Evolutionary conservation across 2,113 vertebrate species (phyloP), one percentile per base, ranked within the genome.

Genomic region (Ondatra zibethicus): DNA sequence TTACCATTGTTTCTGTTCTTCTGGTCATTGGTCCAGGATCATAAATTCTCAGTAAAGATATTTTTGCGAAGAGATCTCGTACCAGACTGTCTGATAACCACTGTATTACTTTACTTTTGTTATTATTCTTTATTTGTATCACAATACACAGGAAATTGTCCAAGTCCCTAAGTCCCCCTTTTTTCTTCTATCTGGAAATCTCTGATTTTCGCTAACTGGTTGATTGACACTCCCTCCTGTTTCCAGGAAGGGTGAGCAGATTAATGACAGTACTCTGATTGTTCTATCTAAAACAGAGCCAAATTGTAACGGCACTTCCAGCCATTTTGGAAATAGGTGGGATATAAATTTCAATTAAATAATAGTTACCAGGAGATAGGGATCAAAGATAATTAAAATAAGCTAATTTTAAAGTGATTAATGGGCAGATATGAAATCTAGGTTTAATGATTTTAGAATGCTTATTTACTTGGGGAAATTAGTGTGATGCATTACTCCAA

Each of bases 301-400:
- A 94, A 84, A 78, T 96, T 93, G 84, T 76, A 89, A 96, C 93
- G 63, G 92, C 80, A 80, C 80, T 96, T 81, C 61, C 23, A 95
- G 63, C n/a, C 85, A 42, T 90, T 89, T 86, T 85, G 45, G 42
- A 97, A 93, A 76, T 42, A 88, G 25, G 31, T 82, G 13, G 45
- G 21, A 55, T 92, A 92, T 80, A 58, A 61, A 76, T 85, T 95
- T 92, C 68, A 95, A 80, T 92, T 94, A 61, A 80, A 66, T 80
- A 52, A n/a, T n/a, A 80, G 78, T 55, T 76, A 80, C 31, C 25
- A 1, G 45, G 29, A 92, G 42, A 80, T 10, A 93, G 63, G 58
- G 70, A 70, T 27, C 31, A 42, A 85, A 80, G 27, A 36, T 92
- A 84, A 94, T 92, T 95, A 94, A 91, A 93, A 85, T 88, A 88